A percentile compares a stretch with the other conserved stretches of the same genome.
Conservation (phyloP, 2,113 vertebrate species). For the Haemorhous mexicanus region DNA sequence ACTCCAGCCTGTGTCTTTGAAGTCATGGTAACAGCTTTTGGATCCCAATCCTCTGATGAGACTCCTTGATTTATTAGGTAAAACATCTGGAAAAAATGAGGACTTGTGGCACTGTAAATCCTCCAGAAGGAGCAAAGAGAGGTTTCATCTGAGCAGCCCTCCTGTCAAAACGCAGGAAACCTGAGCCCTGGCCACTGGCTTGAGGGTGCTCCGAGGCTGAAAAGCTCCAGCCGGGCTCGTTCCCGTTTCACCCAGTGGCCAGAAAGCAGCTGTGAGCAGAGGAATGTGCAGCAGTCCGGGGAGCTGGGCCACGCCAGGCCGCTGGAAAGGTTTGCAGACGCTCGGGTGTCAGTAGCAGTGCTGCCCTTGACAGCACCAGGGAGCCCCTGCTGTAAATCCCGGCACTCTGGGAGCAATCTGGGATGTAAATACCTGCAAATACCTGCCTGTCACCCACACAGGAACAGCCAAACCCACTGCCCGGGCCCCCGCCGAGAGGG, state of each 20-base stretch:
- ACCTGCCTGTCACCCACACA: not conserved
- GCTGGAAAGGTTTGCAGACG: not conserved
- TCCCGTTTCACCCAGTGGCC: not conserved
- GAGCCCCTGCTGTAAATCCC: not conserved
- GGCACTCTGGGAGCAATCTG: not conserved
- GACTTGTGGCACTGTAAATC: conserved; percentile 51
- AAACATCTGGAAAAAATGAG: conserved; percentile 72
- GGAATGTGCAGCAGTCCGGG: not conserved
- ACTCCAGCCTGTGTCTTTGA: conserved; percentile 48
- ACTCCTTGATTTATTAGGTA: conserved; percentile 64
- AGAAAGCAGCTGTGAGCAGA: not conserved
- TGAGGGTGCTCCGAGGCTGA: not conserved
- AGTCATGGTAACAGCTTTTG: conserved; percentile 65
- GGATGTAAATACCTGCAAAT: not conserved
- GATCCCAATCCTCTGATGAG: conserved; percentile 54
- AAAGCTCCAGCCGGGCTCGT: not conserved
- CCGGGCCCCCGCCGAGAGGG: not conserved
- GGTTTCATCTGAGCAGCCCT: conserved; percentile 14
- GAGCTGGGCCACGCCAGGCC: not conserved
- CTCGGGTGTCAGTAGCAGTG: not conserved
- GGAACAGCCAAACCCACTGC: not conserved
- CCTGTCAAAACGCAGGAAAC: conserved; percentile 35
- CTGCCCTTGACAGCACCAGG: conserved; percentile 32
- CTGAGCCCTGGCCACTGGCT: not conserved
- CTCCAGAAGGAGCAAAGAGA: not conserved